Evolutionary conservation across 2,888 invertebrate genomes (phyloP).

Genomic region (Leucophenga montana): DNA sequence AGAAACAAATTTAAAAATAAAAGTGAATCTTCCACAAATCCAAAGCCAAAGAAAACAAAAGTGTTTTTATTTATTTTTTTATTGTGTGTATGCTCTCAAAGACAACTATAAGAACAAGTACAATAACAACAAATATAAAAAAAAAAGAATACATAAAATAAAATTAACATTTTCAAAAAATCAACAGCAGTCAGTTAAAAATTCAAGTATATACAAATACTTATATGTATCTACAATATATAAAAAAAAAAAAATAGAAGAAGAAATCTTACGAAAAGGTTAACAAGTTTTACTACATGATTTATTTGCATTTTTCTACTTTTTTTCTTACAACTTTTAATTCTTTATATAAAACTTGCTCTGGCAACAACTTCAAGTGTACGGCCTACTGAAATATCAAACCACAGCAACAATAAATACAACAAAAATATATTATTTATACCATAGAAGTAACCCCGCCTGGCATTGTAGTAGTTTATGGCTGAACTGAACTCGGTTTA

Average conservation of each 20-base stretch:
- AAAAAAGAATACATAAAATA: not conserved
- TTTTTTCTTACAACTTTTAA: constrained; percentile 2
- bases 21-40: constrained; percentile 20
- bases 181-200: constrained; percentile 9
- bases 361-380: constrained; percentile 2
- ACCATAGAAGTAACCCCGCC: too few relatives aligned
- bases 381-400: constrained; percentile 6
- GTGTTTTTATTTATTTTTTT: not conserved
- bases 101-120: constrained; percentile 44
- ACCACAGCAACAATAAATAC: constrained; percentile 1
- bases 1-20: not conserved
- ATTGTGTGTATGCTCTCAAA: constrained; percentile 22
- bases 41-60: constrained; percentile 18
- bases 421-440: too few relatives aligned
- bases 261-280: constrained; percentile 63
- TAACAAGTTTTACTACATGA: constrained; percentile 69
- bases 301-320: constrained; percentile 62
- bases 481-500: too few relatives aligned
- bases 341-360: too few relatives aligned
- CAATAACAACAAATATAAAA: not conserved
- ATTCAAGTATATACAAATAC: constrained; percentile 42
- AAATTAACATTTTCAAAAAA: constrained; percentile 42
- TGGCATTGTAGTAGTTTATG: too few relatives aligned
- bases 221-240: constrained; percentile 9
- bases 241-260: constrained; percentile 28